phyloP scores from a whole-genome alignment of 2,888 invertebrate species.

The Alsophila aescularia region DNA sequence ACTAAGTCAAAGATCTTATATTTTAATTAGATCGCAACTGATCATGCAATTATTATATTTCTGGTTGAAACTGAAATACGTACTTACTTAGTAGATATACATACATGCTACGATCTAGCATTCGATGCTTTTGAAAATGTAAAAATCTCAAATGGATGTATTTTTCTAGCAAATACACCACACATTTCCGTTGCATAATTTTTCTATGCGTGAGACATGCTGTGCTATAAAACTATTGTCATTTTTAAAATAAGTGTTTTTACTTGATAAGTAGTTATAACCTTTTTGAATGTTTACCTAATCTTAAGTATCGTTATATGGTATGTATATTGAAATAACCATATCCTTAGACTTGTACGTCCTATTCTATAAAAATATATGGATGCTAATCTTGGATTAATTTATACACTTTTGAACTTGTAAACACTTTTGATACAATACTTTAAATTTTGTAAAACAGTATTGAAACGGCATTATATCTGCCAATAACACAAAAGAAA shows the following conservation, averaged over 20 bases:
- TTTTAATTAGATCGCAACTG: too few species aligned
- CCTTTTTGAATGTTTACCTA: constrained; percentile 39
- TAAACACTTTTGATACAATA: too few species aligned
- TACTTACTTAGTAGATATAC: too few species aligned
- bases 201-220: background rate
- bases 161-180: background rate
- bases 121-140: background rate
- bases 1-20: too few species aligned
- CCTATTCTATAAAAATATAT: background rate
- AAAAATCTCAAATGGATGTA: background rate
- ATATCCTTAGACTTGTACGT: constrained; percentile 23
- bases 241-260: constrained; percentile 32
- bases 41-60: too few species aligned
- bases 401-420: background rate
- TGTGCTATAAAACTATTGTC: background rate
- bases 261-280: constrained; percentile 39
- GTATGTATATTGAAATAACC: constrained; percentile 17
- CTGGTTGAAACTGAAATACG: too few species aligned
- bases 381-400: background rate
- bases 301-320: constrained; percentile 14
- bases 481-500: too few species aligned
- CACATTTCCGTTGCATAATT: background rate
- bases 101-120: too few species aligned
- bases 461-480: too few species aligned
- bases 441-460: too few species aligned